Conservation (phyloP, 2,113 vertebrate species). For the Acrocephalus arundinaceus region DNA sequence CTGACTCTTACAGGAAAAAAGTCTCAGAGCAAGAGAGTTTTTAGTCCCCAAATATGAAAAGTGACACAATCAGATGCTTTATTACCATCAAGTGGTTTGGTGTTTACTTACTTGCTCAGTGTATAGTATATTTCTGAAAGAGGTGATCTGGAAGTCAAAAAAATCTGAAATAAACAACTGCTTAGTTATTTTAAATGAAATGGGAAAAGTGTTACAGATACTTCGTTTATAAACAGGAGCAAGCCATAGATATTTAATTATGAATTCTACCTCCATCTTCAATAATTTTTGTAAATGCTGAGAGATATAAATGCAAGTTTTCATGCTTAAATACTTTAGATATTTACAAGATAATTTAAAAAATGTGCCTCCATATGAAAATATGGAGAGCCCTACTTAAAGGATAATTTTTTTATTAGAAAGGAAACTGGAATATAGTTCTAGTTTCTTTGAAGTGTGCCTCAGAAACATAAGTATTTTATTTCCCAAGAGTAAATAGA, state of each 20-base stretch:
- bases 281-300: not conserved
- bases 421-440: not conserved
- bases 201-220: not conserved
- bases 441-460: not conserved
- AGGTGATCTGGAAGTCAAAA: not conserved
- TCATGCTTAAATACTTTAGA: not conserved
- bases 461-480: not conserved
- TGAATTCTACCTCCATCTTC: not conserved
- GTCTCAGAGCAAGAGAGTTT: not conserved
- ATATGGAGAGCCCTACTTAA: not conserved
- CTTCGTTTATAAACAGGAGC: not conserved
- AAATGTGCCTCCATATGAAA: not conserved
- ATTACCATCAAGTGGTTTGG: not conserved
- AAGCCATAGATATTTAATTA: not conserved
- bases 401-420: not conserved
- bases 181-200: not conserved
- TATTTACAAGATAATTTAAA: not conserved
- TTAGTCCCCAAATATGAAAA: not conserved
- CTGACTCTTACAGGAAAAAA: not conserved
- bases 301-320: not conserved
- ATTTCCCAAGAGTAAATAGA: constrained; percentile 42
- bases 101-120: not conserved
- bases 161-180: not conserved
- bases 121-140: not conserved
- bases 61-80: not conserved